Conservation (phyloP, 2,888 invertebrate species). For the Stegophylla sp. region DNA sequence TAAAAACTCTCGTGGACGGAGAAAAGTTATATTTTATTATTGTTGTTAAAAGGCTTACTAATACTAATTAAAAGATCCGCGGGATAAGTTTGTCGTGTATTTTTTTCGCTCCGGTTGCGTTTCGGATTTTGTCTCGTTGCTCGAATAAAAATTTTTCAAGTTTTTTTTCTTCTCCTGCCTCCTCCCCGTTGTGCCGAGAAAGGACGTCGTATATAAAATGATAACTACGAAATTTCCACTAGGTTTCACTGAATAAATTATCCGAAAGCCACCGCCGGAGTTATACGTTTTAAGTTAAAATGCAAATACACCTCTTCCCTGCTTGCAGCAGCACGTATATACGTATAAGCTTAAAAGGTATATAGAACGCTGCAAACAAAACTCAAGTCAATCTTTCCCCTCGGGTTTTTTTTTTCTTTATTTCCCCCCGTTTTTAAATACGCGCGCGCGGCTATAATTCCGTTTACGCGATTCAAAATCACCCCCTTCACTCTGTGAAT, state of each 20-base stretch:
- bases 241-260: constrained; percentile 44
- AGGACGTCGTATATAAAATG: constrained; percentile 17
- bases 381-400: constrained; percentile 25
- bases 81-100: constrained; percentile 41
- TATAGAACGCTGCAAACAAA: constrained; percentile 10
- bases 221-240: constrained; percentile 33
- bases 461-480: background rate
- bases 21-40: too few relatives aligned
- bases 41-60: constrained; percentile 57
- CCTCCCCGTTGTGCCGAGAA: too few relatives aligned
- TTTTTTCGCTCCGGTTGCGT: constrained; percentile 27
- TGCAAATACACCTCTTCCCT: constrained; percentile 28
- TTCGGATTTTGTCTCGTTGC: constrained; percentile 19
- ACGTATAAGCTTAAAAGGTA: background rate
- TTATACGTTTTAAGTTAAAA: constrained; percentile 30
- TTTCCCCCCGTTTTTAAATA: constrained; percentile 5
- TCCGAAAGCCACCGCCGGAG: background rate
- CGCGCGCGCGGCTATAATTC: background rate
- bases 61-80: constrained; percentile 56
- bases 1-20: constrained; percentile 20
- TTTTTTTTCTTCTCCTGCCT: constrained; percentile 19
- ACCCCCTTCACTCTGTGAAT: background rate
- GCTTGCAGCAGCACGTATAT: too few relatives aligned
- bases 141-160: constrained; percentile 17
- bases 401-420: too few relatives aligned